phyloP scores from a whole-genome alignment of 2,797 vertebrate genomes.

The Falco novaeseelandiae region DNA sequence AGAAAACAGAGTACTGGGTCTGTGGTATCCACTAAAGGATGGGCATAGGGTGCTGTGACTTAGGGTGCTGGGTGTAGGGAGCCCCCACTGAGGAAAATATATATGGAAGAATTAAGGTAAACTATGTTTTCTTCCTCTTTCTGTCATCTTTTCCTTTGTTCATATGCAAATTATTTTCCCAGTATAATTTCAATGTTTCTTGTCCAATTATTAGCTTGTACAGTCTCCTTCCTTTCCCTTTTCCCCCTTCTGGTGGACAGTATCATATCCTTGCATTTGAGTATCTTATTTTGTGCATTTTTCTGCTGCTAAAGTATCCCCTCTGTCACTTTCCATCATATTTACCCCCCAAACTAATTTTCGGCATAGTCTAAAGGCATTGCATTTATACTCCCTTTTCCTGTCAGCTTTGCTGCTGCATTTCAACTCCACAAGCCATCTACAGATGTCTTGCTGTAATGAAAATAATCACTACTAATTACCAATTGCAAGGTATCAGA shows the following conservation, averaged over 20 bases:
- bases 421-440: not conserved
- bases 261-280: not conserved
- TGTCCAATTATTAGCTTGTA: not conserved
- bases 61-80: not conserved
- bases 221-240: not conserved
- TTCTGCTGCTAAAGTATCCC: not conserved
- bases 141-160: not conserved
- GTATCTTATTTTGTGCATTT: not conserved
- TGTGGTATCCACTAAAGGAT: not conserved
- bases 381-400: not conserved
- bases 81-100: not conserved
- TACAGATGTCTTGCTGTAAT: not conserved
- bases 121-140: not conserved
- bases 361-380: not conserved
- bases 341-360: not conserved
- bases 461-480: constrained; percentile 11
- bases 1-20: not conserved
- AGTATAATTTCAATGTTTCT: not conserved
- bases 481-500: not conserved
- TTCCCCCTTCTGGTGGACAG: not conserved
- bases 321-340: not conserved
- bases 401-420: not conserved
- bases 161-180: not conserved
- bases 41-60: not conserved
- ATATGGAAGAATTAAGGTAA: not conserved